phyloP scores from a whole-genome alignment of 2,113 vertebrate genomes.

The Tupaia tana region DNA sequence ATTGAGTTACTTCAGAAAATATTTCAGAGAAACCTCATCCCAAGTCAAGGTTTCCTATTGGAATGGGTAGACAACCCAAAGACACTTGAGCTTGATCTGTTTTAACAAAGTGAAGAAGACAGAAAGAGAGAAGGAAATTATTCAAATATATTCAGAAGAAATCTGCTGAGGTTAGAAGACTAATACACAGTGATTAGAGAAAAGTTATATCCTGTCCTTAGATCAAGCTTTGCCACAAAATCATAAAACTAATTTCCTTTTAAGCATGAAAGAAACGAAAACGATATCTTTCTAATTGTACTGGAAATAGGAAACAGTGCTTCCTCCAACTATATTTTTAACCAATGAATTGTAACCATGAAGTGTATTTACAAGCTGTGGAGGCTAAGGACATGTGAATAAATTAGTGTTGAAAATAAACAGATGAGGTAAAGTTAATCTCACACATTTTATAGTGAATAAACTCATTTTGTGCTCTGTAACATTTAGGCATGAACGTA shows the following conservation, averaged over 20 bases:
- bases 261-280: neutral
- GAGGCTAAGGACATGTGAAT: neutral
- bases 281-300: neutral
- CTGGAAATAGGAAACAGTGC: neutral
- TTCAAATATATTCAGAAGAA: slow-evolving; percentile 39
- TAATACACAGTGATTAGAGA: neutral
- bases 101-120: slow-evolving; percentile 22
- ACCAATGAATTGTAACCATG: neutral
- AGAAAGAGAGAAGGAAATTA: slow-evolving; percentile 6
- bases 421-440: neutral
- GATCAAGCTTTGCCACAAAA: neutral
- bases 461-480: neutral
- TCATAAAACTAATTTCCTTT: slow-evolving; percentile 24
- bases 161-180: slow-evolving; percentile 9
- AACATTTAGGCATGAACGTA: neutral
- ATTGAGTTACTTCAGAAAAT: slow-evolving; percentile 41
- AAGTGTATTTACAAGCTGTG: neutral
- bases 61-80: neutral
- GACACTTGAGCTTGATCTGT: neutral
- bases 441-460: neutral
- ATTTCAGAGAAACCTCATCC: slow-evolving; percentile 55
- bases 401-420: neutral
- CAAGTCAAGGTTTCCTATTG: neutral
- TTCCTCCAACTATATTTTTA: neutral
- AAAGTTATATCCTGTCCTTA: neutral